Evolutionary conservation across 1,140 invertebrate species (phyloP).

Genomic region (Pararge aegeria): DNA sequence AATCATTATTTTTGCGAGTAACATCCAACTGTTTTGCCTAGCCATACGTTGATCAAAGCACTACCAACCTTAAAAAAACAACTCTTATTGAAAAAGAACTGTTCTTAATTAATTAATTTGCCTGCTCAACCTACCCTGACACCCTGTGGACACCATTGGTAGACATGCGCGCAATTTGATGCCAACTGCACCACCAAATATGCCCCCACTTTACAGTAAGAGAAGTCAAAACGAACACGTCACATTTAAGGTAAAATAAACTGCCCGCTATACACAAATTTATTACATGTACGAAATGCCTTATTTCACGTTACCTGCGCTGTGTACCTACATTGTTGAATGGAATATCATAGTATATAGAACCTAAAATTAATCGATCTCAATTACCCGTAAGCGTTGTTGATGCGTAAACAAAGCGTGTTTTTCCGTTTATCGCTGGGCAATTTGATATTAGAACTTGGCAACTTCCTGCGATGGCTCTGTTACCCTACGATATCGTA

Average conservation of each 20-base stretch:
- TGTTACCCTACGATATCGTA: slow-evolving; percentile 1
- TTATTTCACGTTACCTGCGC: slow-evolving; percentile 75
- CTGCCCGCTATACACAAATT: slow-evolving; percentile 44
- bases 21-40: too few species aligned
- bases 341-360: slow-evolving; percentile 69
- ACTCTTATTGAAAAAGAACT: too few species aligned
- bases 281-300: slow-evolving; percentile 57
- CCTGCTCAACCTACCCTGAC: too few species aligned
- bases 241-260: slow-evolving; percentile 37
- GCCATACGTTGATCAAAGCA: too few species aligned
- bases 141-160: too few species aligned
- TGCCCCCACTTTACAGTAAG: slow-evolving; percentile 40
- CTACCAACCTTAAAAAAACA: too few species aligned
- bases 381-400: slow-evolving; percentile 72
- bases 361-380: slow-evolving; percentile 75
- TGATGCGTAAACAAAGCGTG: slow-evolving; percentile 55
- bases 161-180: slow-evolving; percentile 47
- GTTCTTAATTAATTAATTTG: too few species aligned
- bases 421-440: slow-evolving; percentile 44
- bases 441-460: slow-evolving; percentile 31
- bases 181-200: slow-evolving; percentile 42
- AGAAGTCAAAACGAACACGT: slow-evolving; percentile 30
- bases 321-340: slow-evolving; percentile 72
- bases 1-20: too few species aligned
- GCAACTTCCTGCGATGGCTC: background rate